These are phyloP conservation scores for Leptinotarsa peninsularis DNA, from an alignment of 2,888 invertebrate species.

Conservation along the genomic window DNA sequence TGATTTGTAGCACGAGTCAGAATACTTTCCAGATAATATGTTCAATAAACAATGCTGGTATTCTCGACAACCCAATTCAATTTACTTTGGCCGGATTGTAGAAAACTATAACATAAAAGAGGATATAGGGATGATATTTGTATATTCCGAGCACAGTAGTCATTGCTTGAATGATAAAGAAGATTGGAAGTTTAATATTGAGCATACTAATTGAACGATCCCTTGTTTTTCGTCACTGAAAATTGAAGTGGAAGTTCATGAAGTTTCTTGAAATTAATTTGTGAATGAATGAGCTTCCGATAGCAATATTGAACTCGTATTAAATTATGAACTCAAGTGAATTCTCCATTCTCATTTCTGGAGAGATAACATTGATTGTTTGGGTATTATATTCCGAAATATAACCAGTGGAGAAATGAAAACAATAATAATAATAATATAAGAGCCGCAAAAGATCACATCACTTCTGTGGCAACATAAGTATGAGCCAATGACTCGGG, in stretches of 20 bases:
- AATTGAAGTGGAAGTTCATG: background rate
- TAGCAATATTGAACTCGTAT: too few relatives aligned
- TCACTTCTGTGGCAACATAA: too few relatives aligned
- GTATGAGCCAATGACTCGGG: too few relatives aligned
- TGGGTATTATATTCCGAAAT: too few relatives aligned
- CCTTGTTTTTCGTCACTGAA: background rate
- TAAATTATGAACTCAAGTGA: too few relatives aligned
- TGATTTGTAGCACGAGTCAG: conserved; percentile 1
- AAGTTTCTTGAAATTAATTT: too few relatives aligned
- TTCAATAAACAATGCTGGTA: conserved; percentile 19
- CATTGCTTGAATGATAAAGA: background rate
- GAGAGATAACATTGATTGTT: too few relatives aligned
- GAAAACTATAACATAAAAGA: conserved; percentile 16
- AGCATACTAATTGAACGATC: background rate
- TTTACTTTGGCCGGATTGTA: conserved; percentile 7
- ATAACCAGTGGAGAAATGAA: too few relatives aligned
- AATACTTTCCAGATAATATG: conserved; percentile 10
- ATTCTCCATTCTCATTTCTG: too few relatives aligned
- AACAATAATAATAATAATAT: too few relatives aligned
- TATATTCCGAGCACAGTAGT: background rate
- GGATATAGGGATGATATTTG: conserved; percentile 6
- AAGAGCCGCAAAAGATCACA: too few relatives aligned
- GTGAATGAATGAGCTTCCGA: too few relatives aligned
- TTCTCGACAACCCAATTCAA: conserved; percentile 11
- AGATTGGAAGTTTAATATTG: background rate